These are phyloP conservation scores for Druceiella hillmani DNA, from an alignment of 2,888 invertebrate genomes.

Conservation along the genomic window DNA sequence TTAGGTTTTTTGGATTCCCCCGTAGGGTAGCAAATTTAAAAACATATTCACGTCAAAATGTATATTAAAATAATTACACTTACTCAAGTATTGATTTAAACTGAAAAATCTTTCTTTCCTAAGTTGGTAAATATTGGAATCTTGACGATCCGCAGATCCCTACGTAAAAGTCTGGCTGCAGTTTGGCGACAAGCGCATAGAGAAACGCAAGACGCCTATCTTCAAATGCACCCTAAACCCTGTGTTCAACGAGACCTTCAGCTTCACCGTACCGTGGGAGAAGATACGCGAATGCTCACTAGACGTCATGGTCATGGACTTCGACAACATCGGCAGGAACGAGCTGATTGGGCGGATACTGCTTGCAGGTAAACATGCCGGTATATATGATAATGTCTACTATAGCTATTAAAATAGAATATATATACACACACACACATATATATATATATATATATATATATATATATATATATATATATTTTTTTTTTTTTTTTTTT, in stretches of 20 bases:
- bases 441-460: no score
- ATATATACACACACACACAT: no score
- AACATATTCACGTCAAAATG: no score
- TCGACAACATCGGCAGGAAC: constrained; percentile 92
- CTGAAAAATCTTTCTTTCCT: not conserved
- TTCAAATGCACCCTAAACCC: constrained; percentile 93
- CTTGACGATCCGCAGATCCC: constrained; percentile 66
- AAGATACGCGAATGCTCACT: constrained; percentile 92
- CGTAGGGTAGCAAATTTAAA: no score
- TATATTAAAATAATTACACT: no score
- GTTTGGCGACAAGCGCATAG: constrained; percentile 90
- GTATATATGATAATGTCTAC: constrained; percentile 2
- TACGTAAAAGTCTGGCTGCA: constrained; percentile 98
- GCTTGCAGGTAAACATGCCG: constrained; percentile 66
- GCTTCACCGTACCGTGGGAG: constrained; percentile 96
- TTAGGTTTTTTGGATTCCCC: no score
- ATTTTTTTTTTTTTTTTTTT: no score
- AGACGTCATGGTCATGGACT: constrained; percentile 95
- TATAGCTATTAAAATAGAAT: no score
- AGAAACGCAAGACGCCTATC: constrained; percentile 93
- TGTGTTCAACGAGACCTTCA: constrained; percentile 93
- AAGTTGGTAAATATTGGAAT: constrained; percentile 15
- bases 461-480: no score
- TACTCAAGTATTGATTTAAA: not conserved
- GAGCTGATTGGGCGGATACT: constrained; percentile 90